These are phyloP conservation scores for Dascillus cervinus DNA, from an alignment of 2,888 invertebrate genomes.

Conservation along the genomic window DNA sequence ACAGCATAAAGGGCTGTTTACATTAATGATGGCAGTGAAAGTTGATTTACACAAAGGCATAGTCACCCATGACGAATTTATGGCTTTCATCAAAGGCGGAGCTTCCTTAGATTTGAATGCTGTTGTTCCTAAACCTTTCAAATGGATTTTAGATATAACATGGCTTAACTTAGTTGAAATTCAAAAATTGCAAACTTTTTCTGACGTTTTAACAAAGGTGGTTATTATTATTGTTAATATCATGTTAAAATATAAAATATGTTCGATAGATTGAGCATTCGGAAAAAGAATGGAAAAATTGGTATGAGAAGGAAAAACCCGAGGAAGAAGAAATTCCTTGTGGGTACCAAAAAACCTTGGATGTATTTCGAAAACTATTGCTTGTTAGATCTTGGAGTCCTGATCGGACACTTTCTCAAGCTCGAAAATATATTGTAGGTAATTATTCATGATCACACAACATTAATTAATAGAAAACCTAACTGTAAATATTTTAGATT, in stretches of 20 bases:
- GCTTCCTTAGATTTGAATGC: constrained; percentile 91
- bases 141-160: constrained; percentile 92
- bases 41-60: constrained; percentile 78
- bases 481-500: constrained; percentile 50
- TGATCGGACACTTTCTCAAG: constrained; percentile 88
- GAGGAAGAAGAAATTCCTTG: constrained; percentile 88
- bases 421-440: constrained; percentile 84
- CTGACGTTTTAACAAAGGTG: constrained; percentile 71
- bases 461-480: constrained; percentile 1
- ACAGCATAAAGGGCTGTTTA: constrained; percentile 86
- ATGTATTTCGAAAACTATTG: constrained; percentile 79
- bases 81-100: constrained; percentile 93
- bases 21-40: constrained; percentile 90
- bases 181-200: constrained; percentile 73
- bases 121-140: constrained; percentile 85
- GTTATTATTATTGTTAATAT: too few relatives aligned
- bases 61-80: constrained; percentile 86
- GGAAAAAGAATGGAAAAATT: constrained; percentile 81
- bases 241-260: constrained; percentile 2
- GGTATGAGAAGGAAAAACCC: constrained; percentile 91
- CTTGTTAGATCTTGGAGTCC: constrained; percentile 93
- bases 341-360: constrained; percentile 76
- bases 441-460: constrained; percentile 11
- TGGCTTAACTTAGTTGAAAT: constrained; percentile 95
- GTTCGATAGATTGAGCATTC: constrained; percentile 62